Evolutionary conservation across 2,888 invertebrate genomes (phyloP).

Genomic region (Monopis laevigella): DNA sequence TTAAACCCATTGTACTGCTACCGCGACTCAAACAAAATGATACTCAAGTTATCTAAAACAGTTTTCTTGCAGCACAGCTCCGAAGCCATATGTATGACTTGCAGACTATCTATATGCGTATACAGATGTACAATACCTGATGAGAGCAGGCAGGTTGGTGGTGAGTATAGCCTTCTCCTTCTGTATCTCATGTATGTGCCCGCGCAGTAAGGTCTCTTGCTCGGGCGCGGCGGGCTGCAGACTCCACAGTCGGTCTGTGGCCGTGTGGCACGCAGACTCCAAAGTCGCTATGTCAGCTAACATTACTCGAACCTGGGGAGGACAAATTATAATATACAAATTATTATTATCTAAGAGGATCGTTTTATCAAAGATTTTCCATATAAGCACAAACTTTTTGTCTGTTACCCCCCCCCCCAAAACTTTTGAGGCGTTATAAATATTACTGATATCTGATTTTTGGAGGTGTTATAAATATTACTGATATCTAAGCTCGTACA

Average conservation of each 20-base stretch:
- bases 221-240: slow-evolving; percentile 61
- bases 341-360: background rate
- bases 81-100: no score
- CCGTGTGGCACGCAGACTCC: slow-evolving; percentile 88
- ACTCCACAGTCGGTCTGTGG: slow-evolving; percentile 79
- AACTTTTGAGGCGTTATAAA: background rate
- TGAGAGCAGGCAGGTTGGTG: slow-evolving; percentile 80
- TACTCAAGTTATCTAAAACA: no score
- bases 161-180: slow-evolving; percentile 85
- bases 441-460: background rate
- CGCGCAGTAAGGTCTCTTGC: slow-evolving; percentile 76
- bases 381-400: no score
- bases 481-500: no score
- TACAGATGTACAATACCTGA: no score
- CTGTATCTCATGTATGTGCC: slow-evolving; percentile 82
- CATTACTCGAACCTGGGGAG: slow-evolving; percentile 80
- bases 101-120: no score
- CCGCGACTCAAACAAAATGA: no score
- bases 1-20: no score
- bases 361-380: no score
- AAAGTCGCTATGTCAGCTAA: slow-evolving; percentile 90
- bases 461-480: background rate
- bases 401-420: background rate
- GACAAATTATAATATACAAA: background rate
- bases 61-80: no score